A percentile compares a stretch with the other conserved stretches of the same genome.
phyloP scores from a whole-genome alignment of 1,140 invertebrate species.

The Patella vulgata region DNA sequence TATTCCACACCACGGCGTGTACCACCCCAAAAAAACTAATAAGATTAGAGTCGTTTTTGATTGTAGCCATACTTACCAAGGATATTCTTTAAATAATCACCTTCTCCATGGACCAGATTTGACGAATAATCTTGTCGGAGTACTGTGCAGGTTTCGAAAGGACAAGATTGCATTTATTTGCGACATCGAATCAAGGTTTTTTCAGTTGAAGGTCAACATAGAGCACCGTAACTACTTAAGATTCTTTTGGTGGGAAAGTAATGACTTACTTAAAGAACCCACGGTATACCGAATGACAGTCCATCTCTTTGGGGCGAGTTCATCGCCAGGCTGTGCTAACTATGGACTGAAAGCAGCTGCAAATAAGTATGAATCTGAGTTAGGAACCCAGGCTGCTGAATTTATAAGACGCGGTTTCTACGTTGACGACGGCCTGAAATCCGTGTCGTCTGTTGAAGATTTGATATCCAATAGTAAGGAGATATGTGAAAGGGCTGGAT shows the following conservation, averaged over 20 bases:
- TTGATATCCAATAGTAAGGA: constrained; percentile 20
- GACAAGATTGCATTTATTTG: constrained; percentile 37
- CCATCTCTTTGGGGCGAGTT: constrained; percentile 33
- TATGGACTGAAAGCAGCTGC: constrained; percentile 34
- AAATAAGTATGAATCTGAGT: constrained; percentile 20
- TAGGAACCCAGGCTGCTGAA: constrained; percentile 12
- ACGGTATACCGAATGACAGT: constrained; percentile 27
- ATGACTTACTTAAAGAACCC: constrained; percentile 5
- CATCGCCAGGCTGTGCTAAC: constrained; percentile 32
- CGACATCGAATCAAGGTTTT: constrained; percentile 51
- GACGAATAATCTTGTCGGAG: constrained; percentile 38
- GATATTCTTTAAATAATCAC: constrained; percentile 48
- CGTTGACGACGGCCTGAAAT: constrained; percentile 44
- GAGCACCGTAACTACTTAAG: constrained; percentile 27
- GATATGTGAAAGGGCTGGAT: constrained; percentile 27
- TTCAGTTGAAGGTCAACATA: constrained; percentile 31
- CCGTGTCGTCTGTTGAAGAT: constrained; percentile 12
- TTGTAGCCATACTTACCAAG: too few species aligned
- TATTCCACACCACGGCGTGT: constrained; percentile 45
- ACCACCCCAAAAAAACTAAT: constrained; percentile 25
- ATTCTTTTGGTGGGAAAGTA: constrained; percentile 40
- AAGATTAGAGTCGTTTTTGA: too few species aligned
- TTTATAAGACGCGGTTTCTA: constrained; percentile 38
- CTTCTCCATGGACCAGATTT: constrained; percentile 46
- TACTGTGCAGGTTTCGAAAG: constrained; percentile 48